These are phyloP conservation scores for Nudaria mundana DNA, from an alignment of 2,888 invertebrate genomes.

Conservation along the genomic window DNA sequence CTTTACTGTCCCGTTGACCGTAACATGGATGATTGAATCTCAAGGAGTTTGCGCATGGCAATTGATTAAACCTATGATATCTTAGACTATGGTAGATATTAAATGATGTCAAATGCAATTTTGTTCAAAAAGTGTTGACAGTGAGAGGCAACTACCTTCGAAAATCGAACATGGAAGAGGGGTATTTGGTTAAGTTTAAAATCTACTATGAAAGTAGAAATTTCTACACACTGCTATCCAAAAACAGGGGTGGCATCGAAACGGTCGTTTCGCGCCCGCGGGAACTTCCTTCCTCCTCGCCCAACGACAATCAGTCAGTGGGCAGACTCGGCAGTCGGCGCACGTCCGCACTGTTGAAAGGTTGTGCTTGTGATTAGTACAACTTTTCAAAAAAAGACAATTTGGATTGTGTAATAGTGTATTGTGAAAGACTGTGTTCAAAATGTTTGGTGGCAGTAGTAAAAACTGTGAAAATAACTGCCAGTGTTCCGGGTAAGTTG, in stretches of 20 bases:
- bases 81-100: no score
- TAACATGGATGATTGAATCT: no score
- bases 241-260: slow-evolving; percentile 45
- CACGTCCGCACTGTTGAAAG: slow-evolving; percentile 3
- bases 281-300: slow-evolving; percentile 16
- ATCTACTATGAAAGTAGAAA: slow-evolving; percentile 53
- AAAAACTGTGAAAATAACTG: slow-evolving; percentile 67
- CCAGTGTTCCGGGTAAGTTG: slow-evolving; percentile 71
- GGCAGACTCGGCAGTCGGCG: slow-evolving; percentile 2
- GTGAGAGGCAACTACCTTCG: no score
- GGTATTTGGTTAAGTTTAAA: no score
- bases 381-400: slow-evolving; percentile 24
- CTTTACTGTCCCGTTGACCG: no score
- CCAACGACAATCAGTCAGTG: slow-evolving; percentile 9
- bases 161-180: no score
- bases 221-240: slow-evolving; percentile 27
- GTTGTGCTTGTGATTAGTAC: slow-evolving; percentile 20
- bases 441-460: slow-evolving; percentile 72
- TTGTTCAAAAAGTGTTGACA: no score
- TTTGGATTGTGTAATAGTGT: slow-evolving; percentile 43
- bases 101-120: no score
- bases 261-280: slow-evolving; percentile 40
- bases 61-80: no score
- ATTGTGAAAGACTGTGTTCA: slow-evolving; percentile 47
- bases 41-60: no score